phyloP scores from a whole-genome alignment of 2,797 vertebrate genomes.

The Tolypeutes matacus region DNA sequence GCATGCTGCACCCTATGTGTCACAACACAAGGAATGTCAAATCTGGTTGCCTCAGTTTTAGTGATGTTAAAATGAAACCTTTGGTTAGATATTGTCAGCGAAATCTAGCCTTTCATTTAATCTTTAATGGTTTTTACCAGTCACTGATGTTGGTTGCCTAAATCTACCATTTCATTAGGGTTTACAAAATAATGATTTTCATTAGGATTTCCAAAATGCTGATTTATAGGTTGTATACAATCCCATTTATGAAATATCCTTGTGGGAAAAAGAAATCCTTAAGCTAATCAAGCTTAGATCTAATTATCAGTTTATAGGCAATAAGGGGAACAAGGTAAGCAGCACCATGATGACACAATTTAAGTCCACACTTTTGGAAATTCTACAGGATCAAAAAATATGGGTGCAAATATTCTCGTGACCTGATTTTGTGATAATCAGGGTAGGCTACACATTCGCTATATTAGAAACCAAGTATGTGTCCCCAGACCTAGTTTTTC shows the following conservation, averaged over 20 bases:
- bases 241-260: neutral
- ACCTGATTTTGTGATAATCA: too few relatives aligned
- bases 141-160: neutral
- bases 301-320: constrained; percentile 27
- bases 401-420: too few relatives aligned
- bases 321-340: constrained; percentile 25
- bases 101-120: neutral
- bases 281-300: constrained; percentile 1
- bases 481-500: too few relatives aligned
- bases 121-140: constrained; percentile 10
- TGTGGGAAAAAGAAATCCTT: neutral
- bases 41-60: constrained; percentile 2
- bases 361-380: neutral
- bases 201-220: constrained; percentile 30
- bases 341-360: neutral
- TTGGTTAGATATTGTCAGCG: neutral
- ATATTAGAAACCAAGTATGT: too few relatives aligned
- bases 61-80: constrained; percentile 42
- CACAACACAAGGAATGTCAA: neutral
- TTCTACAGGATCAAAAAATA: neutral
- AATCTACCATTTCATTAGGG: neutral
- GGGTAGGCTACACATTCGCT: too few relatives aligned
- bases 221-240: neutral
- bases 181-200: constrained; percentile 51
- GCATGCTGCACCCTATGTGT: neutral